Base-by-base conservation (phyloP, 1,140 invertebrate species). In the Halictus rubicundus region DNA sequence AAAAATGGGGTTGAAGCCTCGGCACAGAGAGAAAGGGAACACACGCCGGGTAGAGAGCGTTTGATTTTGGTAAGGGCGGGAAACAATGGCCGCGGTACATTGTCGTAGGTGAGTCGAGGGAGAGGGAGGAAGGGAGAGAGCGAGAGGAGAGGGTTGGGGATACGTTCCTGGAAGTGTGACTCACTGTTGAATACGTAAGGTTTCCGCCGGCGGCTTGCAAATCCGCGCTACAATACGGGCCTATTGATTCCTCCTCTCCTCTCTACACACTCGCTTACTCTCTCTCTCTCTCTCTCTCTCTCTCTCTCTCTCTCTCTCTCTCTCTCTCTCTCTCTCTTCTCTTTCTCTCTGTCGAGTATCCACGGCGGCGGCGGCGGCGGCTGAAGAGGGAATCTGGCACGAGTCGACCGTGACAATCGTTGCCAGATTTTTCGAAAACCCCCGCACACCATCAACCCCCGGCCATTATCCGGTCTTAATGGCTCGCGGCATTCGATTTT, bases 141-240 rank as follows among this genome's bases (percentile, higher is more conserved):
- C 19, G 16, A 86, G 60, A 32, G 74, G 68, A 70, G 79, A 54
- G 77, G 72, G 77, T 23, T 68, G 71, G 78, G 60, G 61, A 75
- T 59, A 74, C 72, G 70, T 73, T 86, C 66, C 72, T 86, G 68
- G 81, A 87, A 86, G 82, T 80, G 81, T 87, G 84, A 87, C 68
- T 87, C 76, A 83, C 77, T 82, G 85, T 74, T 80, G 77, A 86
- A 89, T 87, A 84, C 82, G 80, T 88, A 90, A 85, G 89, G 89
- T 88, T 90, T 90, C 88, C 80, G 83, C 79, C 77, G 83, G 72
- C 78, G 83, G 80, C 83, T 88, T 82, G 68, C 88, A 88, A 85
- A 90, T 89, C 87, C 83, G 76, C 69, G 79, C 81, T 85, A 86
- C 84, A 89, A 88, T 88, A 90, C 81, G 79, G 71, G 85, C 64